Evolutionary conservation across 2,888 invertebrate genomes (phyloP), one percentile per base, ranked within the genome.

Genomic region (Lordiphosa andalusiaca): DNA sequence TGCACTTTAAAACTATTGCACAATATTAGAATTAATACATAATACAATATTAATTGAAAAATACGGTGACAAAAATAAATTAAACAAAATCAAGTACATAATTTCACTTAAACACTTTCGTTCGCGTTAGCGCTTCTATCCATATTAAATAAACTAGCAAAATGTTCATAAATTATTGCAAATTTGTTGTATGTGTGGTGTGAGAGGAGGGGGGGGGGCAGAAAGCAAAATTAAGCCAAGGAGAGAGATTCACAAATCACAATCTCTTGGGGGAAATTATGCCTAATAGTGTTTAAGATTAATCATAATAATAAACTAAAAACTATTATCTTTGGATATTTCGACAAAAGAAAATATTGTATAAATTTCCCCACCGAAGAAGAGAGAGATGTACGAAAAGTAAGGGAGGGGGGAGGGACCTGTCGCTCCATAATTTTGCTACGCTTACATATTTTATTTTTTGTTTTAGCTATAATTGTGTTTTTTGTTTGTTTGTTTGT

Each of bases 1-100:
- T 71, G 77, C 77, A 69, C 59, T 65, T 78, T 76, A 80, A 77
- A 81, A 77, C 76, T 77, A 77, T 77, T 77, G 76, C 76, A 77
- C 76, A 81, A 77, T 70, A 56, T 81, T 72, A 81, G 53, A 76
- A 71, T 65, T 76, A 80, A 62, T 68, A 61, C 64, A 54, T 48
- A 38, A 44, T 42, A 53, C 53, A 64, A 64, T 59, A 58, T 51
- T 25, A 42, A 30, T 13, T 13, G 5, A 10, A 3, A 10, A 33
- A 16, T 9, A 10, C 13, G 16, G 10, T 41, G 41, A 71, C 57
- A 69, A 72, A 69, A 72, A 74, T 59, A 76, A 80, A 73, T 71
- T 68, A 76, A 69, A 71, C 55, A 69, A 80, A 75, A 76, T 75
- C 75, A 75, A 80, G 80, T 76, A 75, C 80, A 75, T 75, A 44